These are phyloP conservation scores for Drosophila pseudotalamancana DNA, from an alignment of 2,888 invertebrate genomes.

Conservation along the genomic window DNA sequence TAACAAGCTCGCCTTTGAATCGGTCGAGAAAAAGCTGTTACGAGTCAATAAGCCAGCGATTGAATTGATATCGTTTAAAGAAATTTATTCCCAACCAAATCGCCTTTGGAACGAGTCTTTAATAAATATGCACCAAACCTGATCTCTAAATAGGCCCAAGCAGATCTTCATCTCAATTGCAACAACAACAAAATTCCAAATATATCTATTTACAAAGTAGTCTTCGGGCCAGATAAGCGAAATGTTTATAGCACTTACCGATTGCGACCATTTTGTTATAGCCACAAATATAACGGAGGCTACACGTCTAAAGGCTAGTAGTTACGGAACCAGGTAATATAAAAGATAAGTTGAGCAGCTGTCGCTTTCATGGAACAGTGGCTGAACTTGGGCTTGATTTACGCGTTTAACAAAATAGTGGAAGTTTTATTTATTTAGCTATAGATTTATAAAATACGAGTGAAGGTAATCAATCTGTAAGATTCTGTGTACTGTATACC, in stretches of 20 bases:
- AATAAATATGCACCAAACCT: slow-evolving; percentile 72
- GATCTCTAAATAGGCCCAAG: slow-evolving; percentile 24
- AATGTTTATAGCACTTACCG: slow-evolving; percentile 46
- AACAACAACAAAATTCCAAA: slow-evolving; percentile 31
- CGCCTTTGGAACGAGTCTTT: slow-evolving; percentile 32
- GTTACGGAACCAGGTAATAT: slow-evolving; percentile 2
- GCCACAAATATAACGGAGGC: slow-evolving; percentile 23
- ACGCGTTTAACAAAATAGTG: neutral
- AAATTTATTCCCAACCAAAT: slow-evolving; percentile 36
- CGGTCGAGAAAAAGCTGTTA: slow-evolving; percentile 72
- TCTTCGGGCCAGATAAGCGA: slow-evolving; percentile 51
- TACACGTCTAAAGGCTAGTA: too few relatives aligned
- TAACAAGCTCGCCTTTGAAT: slow-evolving; percentile 77
- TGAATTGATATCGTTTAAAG: slow-evolving; percentile 77
- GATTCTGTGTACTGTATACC: too few relatives aligned
- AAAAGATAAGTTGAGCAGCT: neutral
- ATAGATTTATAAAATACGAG: too few relatives aligned
- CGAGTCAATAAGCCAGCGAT: slow-evolving; percentile 67
- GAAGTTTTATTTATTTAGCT: too few relatives aligned
- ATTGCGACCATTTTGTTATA: slow-evolving; percentile 29
- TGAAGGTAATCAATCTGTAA: too few relatives aligned
- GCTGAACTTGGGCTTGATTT: neutral
- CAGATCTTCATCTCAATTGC: slow-evolving; percentile 64
- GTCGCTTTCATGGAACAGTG: neutral
- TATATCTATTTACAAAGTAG: slow-evolving; percentile 25